Evolutionary conservation across 2,797 vertebrate genomes (phyloP), one percentile per base, ranked within the genome.

Genomic region (Prunella strophiata): DNA sequence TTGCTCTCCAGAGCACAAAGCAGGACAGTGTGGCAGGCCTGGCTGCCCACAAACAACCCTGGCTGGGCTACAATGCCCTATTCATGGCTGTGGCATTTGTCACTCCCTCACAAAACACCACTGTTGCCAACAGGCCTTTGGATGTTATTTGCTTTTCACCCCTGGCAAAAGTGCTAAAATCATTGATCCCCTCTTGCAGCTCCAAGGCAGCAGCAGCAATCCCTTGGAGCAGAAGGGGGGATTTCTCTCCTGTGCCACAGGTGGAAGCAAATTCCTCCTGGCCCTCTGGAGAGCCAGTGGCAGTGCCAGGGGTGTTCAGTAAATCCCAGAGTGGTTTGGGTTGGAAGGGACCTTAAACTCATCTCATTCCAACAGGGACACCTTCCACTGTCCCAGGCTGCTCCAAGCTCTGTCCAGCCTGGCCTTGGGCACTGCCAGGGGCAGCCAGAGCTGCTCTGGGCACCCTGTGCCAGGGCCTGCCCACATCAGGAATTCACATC

Each of bases 61-160:
- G 50, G 63, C 52, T 63, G 27, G 30, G 25, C n/a, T 7, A 61
- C 50, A 97, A 94, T 96, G 93, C 93, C 95, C 96, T 10, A 68
- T 78, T 95, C 71, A 88, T 2, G 27, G 45, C 51, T 0, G 5
- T 2, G 40, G 62, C 36, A 13, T 66, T 32, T 76, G 71, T 85
- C 76, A 30, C 34, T 57, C 50, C 42, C 18, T 3, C 94, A 95
- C 94, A 91, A 48, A 81, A 75, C 47, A 2, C 79, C 34, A 72
- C 85, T 93, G 74, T 47, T 72, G 54, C 42, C 50, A 50, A 9
- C 42, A 20, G 72, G 54, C 73, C 40, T 78, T 17, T 34, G 79
- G n/a, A 25, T 0, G 0, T 38, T 30, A 5, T 21, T 58, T 71
- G 65, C 45, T 76, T 76, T 54, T 58, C 57, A 23, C 6, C 11